phyloP scores from a whole-genome alignment of 2,113 vertebrate species.

The Amblyornis subalaris region DNA sequence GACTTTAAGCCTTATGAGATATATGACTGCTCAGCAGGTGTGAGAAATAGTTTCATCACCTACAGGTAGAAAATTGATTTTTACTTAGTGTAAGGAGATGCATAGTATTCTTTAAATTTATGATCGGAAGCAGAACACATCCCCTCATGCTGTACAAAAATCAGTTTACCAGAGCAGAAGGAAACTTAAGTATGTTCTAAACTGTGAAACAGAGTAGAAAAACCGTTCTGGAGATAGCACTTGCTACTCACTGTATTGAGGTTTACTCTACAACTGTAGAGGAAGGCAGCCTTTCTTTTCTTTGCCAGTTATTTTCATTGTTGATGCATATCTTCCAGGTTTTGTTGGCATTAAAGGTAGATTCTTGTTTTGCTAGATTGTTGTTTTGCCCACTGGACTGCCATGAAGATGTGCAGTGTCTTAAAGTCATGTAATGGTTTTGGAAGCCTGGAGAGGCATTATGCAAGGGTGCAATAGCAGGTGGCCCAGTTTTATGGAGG shows the following conservation, averaged over 20 bases:
- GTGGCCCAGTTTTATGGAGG: too few relatives aligned
- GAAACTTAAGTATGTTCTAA: background rate
- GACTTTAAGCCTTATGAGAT: background rate
- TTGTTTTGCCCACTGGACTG: too few relatives aligned
- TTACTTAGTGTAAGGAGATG: conserved; percentile 17
- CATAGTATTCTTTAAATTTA: conserved; percentile 36
- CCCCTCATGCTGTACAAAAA: conserved; percentile 4
- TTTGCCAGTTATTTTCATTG: background rate
- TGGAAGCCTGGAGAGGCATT: too few relatives aligned
- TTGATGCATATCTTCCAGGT: background rate
- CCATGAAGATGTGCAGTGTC: too few relatives aligned
- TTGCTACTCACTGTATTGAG: background rate
- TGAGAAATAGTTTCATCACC: conserved; percentile 28
- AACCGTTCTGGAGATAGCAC: background rate
- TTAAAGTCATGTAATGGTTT: too few relatives aligned
- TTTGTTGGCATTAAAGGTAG: too few relatives aligned
- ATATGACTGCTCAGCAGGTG: background rate
- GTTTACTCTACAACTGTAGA: background rate
- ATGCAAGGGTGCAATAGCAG: too few relatives aligned
- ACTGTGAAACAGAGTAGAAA: conserved; percentile 11
- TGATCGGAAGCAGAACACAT: conserved; percentile 21
- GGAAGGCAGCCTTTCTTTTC: background rate
- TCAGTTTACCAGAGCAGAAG: conserved; percentile 36
- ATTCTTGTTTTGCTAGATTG: too few relatives aligned
- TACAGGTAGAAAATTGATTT: conserved; percentile 43